phyloP scores from a whole-genome alignment of 2,113 vertebrate species.

The Neotragus moschatus region DNA sequence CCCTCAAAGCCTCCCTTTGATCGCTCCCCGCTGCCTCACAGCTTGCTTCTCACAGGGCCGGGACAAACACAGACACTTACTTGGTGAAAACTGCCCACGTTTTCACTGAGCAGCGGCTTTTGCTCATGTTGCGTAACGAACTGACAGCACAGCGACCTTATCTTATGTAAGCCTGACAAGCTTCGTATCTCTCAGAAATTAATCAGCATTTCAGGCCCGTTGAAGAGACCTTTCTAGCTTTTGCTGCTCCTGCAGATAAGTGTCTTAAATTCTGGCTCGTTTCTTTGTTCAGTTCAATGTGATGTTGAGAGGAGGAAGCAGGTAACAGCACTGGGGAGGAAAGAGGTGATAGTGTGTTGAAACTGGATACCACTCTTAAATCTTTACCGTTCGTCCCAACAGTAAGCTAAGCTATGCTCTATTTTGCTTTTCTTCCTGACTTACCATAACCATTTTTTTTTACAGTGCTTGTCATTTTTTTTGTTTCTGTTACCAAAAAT shows the following conservation, averaged over 20 bases:
- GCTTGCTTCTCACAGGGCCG: neutral
- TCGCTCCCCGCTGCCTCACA: neutral
- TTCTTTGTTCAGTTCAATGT: constrained; percentile 11
- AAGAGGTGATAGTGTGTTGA: neutral
- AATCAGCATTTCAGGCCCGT: neutral
- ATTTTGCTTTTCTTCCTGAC: neutral
- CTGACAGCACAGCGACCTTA: neutral
- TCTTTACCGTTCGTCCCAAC: neutral
- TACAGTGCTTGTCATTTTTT: neutral
- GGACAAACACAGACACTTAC: neutral
- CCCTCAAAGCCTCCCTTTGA: neutral
- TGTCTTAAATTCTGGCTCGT: neutral
- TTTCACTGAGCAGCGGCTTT: neutral
- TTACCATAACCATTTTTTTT: neutral
- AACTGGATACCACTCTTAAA: neutral
- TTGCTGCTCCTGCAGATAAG: neutral
- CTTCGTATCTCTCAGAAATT: neutral
- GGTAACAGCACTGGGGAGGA: neutral
- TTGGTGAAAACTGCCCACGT: too few species aligned
- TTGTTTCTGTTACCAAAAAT: neutral
- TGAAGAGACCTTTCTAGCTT: neutral
- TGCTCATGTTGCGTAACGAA: neutral
- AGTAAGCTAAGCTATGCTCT: neutral
- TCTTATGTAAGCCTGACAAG: neutral
- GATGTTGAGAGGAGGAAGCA: neutral